Base-by-base conservation (phyloP, 2,888 invertebrate genomes). In the Atherix ibis region DNA sequence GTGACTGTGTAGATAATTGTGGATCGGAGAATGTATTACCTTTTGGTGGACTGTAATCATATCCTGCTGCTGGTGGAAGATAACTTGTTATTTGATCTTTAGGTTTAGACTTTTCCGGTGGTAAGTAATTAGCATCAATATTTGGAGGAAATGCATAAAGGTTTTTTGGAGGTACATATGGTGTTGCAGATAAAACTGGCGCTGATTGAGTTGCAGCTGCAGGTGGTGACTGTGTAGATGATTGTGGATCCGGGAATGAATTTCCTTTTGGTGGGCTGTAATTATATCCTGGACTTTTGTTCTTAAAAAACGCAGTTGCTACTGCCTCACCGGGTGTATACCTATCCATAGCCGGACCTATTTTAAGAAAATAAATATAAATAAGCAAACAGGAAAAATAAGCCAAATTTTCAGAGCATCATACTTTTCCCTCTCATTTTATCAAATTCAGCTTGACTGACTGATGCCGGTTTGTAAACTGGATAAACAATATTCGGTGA, bases 121-220 rank as follows among this genome's bases (percentile, higher is more conserved):
- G 43, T 1, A 56, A 52, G 41, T 61, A 61, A n/a, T 51, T 51
- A 3, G 52, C 44, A 38, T 54, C 51, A 1, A 50, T 32, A 27
- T 52, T 52, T 2, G 59, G 59, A n/a, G 59, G 59, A 43, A 60
- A 60, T 2, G 56, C 46, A 39, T 58, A 59, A 0, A 54, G 35
- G 42, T 57, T 49, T 31, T 48, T 50, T 3, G 51, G 47, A 4
- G 37, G 35, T 8, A 26, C 16, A 18, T 37, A 37, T 3, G 31
- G 14, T 16, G 9, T n/a, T 5, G 17, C 5, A 13, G 32, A 18
- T 16, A 27, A n/a, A n/a, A n/a, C 4, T 15, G 16, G 4, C 6
- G 16, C 1, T 6, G 16, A 2, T 27, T 4, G 15, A 5, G 9
- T 6, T 15, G 10, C 3, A 9, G 3, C 3, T 6, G 27, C 5